Conservation (phyloP, 2,888 invertebrate genomes). For the Plagiodera versicolora region DNA sequence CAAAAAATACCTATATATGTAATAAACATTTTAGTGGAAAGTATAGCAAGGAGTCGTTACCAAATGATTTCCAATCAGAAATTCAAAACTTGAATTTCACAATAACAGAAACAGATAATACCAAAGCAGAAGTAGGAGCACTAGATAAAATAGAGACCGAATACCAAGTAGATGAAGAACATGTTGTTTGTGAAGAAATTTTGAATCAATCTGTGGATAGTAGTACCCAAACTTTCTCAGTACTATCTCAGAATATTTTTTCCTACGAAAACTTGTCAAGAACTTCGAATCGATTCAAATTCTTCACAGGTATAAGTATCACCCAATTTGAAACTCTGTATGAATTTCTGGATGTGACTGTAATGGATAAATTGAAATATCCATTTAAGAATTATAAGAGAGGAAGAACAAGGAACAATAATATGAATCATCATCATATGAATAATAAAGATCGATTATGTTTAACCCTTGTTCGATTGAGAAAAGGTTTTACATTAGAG, state of each 20-base stretch:
- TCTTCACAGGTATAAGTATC: background rate
- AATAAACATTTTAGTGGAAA: background rate
- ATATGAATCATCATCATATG: too few relatives aligned
- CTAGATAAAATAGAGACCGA: background rate
- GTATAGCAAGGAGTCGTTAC: background rate
- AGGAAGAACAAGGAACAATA: background rate
- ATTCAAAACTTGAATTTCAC: background rate
- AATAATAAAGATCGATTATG: conserved; percentile 6
- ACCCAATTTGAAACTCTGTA: conserved; percentile 5
- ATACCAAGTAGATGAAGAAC: background rate
- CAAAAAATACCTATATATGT: background rate
- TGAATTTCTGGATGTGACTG: conserved; percentile 1
- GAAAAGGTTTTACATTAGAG: background rate
- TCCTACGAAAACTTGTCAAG: background rate
- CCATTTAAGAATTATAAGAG: background rate
- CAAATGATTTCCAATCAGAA: background rate
- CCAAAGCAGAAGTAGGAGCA: too few relatives aligned
- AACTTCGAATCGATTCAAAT: background rate
- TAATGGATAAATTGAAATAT: background rate
- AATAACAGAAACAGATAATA: background rate
- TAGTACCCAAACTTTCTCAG: background rate
- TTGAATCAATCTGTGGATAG: background rate
- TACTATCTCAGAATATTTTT: background rate
- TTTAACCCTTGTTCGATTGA: background rate
- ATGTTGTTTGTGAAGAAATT: conserved; percentile 1